Evolutionary conservation across 2,888 invertebrate species (phyloP).

Genomic region (Pristionchus maxplancki): DNA sequence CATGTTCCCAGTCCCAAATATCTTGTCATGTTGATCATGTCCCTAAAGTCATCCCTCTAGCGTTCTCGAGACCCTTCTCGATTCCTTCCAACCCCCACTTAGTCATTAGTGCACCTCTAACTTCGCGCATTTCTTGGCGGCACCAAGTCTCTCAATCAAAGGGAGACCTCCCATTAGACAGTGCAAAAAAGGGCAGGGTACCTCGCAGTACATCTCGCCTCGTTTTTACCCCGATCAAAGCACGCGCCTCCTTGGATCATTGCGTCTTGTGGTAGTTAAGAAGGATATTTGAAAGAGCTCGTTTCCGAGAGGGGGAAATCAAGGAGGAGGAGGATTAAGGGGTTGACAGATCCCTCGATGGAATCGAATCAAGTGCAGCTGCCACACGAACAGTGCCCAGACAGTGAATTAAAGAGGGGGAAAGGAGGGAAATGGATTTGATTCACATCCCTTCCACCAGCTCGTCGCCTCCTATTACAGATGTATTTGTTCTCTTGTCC

Average conservation of each 20-base stretch:
- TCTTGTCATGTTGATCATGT: no score
- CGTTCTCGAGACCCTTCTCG: background rate
- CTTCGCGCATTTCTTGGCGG: constrained; percentile 23
- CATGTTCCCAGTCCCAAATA: no score
- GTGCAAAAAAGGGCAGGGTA: background rate
- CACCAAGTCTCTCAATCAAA: constrained; percentile 31
- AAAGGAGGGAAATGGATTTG: constrained; percentile 17
- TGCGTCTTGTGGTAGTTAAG: constrained; percentile 40
- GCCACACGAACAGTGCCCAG: constrained; percentile 24
- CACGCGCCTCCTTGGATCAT: constrained; percentile 8
- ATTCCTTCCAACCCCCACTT: background rate
- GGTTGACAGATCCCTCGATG: constrained; percentile 24
- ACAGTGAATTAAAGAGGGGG: background rate
- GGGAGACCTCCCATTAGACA: constrained; percentile 42
- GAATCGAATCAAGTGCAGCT: constrained; percentile 46
- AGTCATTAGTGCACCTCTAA: constrained; percentile 36
- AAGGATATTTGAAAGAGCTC: constrained; percentile 36
- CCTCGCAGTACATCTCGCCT: constrained; percentile 38
- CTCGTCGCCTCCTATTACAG: background rate
- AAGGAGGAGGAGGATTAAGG: background rate
- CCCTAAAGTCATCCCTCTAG: background rate
- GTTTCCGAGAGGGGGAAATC: constrained; percentile 14
- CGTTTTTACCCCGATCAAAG: constrained; percentile 12
- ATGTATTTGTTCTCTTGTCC: constrained; percentile 14
- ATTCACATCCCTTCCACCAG: constrained; percentile 24